A percentile compares a stretch with the other conserved stretches of the same genome.
These are phyloP conservation scores for Falco biarmicus DNA, from an alignment of 2,797 vertebrate genomes.

Conservation along the genomic window DNA sequence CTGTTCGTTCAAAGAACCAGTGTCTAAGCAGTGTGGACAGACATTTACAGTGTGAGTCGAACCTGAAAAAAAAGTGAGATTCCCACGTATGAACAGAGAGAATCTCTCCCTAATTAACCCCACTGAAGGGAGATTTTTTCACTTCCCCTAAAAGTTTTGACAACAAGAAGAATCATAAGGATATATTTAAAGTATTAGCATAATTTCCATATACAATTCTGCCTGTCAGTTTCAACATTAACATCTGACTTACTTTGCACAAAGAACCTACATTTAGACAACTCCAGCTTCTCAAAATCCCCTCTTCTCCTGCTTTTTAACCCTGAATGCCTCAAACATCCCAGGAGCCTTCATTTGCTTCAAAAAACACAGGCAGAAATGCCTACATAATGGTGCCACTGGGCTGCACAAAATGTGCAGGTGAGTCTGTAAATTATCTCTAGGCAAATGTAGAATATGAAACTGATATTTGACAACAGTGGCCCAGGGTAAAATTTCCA, in stretches of 20 bases:
- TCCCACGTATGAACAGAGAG: background rate
- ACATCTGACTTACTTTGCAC: background rate
- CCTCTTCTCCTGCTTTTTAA: background rate
- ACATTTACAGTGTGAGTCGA: background rate
- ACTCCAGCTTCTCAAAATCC: background rate
- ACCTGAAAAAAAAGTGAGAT: background rate
- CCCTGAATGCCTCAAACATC: background rate
- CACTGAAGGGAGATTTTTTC: background rate
- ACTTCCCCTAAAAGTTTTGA: background rate
- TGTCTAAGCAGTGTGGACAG: background rate
- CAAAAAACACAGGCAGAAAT: background rate
- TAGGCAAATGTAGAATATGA: background rate
- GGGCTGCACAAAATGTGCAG: background rate
- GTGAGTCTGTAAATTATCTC: background rate
- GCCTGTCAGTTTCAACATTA: background rate
- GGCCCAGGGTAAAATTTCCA: background rate
- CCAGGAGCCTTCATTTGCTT: background rate
- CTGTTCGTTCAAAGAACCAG: background rate
- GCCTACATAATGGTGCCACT: background rate
- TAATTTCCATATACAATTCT: background rate
- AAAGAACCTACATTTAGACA: background rate
- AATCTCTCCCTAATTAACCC: background rate
- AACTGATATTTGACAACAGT: background rate
- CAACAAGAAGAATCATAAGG: background rate
- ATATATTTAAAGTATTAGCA: background rate